Base-by-base conservation (phyloP, 2,797 vertebrate genomes). In the Catamblyrhynchus diadema region DNA sequence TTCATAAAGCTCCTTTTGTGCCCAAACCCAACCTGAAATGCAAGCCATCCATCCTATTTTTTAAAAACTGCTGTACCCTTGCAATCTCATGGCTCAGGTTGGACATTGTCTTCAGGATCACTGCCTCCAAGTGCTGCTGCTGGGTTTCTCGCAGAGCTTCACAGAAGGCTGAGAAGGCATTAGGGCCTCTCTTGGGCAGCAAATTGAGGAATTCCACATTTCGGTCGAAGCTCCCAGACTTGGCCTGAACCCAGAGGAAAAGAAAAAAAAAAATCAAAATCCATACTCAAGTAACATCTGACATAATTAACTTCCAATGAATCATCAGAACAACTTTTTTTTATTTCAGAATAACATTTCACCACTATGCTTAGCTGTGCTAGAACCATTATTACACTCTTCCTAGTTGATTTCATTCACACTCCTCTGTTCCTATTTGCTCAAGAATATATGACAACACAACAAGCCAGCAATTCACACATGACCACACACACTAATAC, bases 111-210 rank as follows among this genome's bases (percentile, higher is more conserved):
- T 96, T 96, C 78, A 97, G 95, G 91, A 99, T 97, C 67, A 98
- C 23, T 21, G 98, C 97, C 37, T 96, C 98, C 94, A 99, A 97
- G 95, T 99, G 99, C 42, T 98, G 95, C 95, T 99, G 99, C 39
- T 99, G 98, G 2, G 99, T 99, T 88, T 98, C 98, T 88, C 59
- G 94, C 41, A 99, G 98, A 64, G 98, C 99, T 42, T 94, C 90
- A 91, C 99, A 99, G 97, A 99, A 99, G 85, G 96, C 98, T 90
- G 97, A 98, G 71, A 99, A 99, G 18, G 99, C 99, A 44, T 79
- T 95, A 16, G 99, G 99, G 23, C 99, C 99, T 88, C 99, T 98
- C 94, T 99, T 99, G 42, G 99, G 99, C 79, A 99, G 96, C 47
- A 99, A 96, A 41, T 97, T 96, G 15, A 99, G 97, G 86, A 99